Evolutionary conservation across 2,888 invertebrate species (phyloP).

Genomic region (Pterostichus madidus): DNA sequence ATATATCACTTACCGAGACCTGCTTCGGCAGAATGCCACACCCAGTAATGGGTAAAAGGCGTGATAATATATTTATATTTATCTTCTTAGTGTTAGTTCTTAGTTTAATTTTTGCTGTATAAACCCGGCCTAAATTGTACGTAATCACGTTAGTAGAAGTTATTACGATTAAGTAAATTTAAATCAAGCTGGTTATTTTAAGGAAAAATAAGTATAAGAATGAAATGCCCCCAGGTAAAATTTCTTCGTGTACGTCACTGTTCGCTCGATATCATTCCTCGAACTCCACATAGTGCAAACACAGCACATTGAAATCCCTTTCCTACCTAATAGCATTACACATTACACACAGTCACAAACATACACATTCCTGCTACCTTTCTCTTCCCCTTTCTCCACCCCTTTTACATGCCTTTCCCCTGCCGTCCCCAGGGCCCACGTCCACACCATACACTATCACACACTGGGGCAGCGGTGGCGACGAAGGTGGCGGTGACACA

Average conservation of each 20-base stretch:
- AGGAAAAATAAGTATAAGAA: too few relatives aligned
- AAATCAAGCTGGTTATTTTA: too few relatives aligned
- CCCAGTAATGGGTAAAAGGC: too few relatives aligned
- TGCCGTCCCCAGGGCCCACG: not conserved
- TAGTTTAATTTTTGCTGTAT: too few relatives aligned
- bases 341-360: slow-evolving; percentile 1
- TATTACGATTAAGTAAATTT: not conserved
- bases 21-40: too few relatives aligned
- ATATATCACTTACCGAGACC: too few relatives aligned
- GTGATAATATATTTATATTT: too few relatives aligned
- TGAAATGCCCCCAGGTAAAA: not conserved
- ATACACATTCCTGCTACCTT: slow-evolving; percentile 4
- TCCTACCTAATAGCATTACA: slow-evolving; percentile 44
- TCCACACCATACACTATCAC: not conserved
- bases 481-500: not conserved
- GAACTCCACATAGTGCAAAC: slow-evolving; percentile 41
- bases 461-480: not conserved
- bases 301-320: slow-evolving; percentile 48
- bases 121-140: too few relatives aligned
- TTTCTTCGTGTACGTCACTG: not conserved
- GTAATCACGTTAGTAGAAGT: too few relatives aligned
- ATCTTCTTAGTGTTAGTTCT: too few relatives aligned
- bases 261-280: slow-evolving; percentile 34
- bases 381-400: slow-evolving; percentile 3
- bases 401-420: too few relatives aligned